Base-by-base conservation (phyloP, 2,113 vertebrate genomes). In the Panthera uncia region DNA sequence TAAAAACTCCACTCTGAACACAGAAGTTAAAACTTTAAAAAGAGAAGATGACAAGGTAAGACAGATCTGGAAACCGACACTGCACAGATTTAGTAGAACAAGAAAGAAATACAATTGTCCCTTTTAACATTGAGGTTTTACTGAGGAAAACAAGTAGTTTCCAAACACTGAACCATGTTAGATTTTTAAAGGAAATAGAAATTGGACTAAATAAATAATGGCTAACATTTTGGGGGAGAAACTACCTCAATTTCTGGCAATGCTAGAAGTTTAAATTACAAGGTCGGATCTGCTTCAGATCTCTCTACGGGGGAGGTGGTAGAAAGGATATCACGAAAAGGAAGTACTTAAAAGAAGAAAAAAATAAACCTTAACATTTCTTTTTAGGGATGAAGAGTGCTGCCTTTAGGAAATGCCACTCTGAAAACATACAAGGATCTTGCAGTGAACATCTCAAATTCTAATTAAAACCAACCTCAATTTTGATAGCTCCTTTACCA, bases 161-260 rank as follows among this genome's bases (percentile, higher is more conserved):
- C 36, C 13, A 21, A 73, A 76, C 11, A 27, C 29, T 92, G n/a
- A 69, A 86, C 79, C 15, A 23, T 61, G 8, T n/a, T 79, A 95
- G n/a, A 31, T 79, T 38, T 83, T 97, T 94, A 94, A 95, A 97
- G 19, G 71, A 91, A 91, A 57, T n/a, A 74, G 50, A 95, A 68
- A 65, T 27, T 57, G 18, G 1, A 80, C 41, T 87, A 94, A 91
- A 78, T 83, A 63, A 95, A 96, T 41, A 94, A 83, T 68, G 52
- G 16, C 4, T 78, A 82, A 71, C 29, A 66, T 89, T 69, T 87
- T 16, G 7, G 81, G 41, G 31, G 27, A 45, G 15, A 23, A 31
- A 78, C 4, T 74, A 50, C 38, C 71, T 10, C 21, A 94, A 48
- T 90, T 97, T 41, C 31, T 96, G 45, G 38, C 50, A 97, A 78